phyloP scores from a whole-genome alignment of 2,888 invertebrate genomes.

The Lasioglossum leucozonium region DNA sequence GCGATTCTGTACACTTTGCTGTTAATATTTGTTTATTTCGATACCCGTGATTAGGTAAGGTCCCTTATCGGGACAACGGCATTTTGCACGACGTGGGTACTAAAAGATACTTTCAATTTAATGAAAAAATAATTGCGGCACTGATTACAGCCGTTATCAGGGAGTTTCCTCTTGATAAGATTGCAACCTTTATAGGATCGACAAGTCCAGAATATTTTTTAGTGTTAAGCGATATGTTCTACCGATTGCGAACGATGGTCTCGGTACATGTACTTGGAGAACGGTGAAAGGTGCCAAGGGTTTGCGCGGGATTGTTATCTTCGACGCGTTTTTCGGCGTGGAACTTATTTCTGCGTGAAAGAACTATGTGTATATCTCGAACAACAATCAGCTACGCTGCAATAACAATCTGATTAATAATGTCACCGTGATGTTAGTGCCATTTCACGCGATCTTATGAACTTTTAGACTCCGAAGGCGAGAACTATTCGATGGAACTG shows the following conservation, averaged over 20 bases:
- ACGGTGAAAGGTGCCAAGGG: not conserved
- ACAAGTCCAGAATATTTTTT: constrained; percentile 32
- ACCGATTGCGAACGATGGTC: constrained; percentile 10
- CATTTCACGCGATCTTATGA: not conserved
- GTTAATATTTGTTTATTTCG: not conserved
- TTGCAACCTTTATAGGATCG: constrained; percentile 48
- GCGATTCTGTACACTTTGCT: constrained; percentile 24
- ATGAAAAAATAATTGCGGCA: constrained; percentile 33
- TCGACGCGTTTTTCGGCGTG: not conserved
- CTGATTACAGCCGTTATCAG: constrained; percentile 60
- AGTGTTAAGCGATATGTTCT: constrained; percentile 29
- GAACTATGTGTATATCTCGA: not conserved
- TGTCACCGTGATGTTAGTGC: not conserved
- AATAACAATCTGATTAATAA: not conserved
- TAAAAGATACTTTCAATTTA: constrained; percentile 7
- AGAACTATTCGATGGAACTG: not conserved
- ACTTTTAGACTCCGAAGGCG: not conserved
- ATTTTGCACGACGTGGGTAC: not conserved
- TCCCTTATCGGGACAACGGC: not conserved
- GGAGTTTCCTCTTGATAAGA: constrained; percentile 62
- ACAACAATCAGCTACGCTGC: not conserved
- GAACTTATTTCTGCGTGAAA: not conserved
- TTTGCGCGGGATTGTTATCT: not conserved
- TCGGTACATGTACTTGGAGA: not conserved
- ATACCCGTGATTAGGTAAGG: not conserved